Conservation (phyloP, 2,888 invertebrate genomes). For the Isoperla grammatica region DNA sequence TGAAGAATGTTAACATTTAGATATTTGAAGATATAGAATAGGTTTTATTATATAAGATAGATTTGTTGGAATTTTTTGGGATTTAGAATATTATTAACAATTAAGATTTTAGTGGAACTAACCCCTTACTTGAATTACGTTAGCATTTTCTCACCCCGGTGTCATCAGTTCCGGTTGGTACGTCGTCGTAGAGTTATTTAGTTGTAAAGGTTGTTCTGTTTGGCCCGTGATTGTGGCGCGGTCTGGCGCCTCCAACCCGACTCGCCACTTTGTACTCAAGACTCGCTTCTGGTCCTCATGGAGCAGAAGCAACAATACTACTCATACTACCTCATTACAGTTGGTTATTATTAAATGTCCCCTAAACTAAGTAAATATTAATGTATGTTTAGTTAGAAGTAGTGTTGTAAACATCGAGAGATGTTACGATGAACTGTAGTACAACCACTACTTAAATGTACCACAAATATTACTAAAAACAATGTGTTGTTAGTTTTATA, state of each 20-base stretch:
- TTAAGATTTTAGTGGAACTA: too few relatives aligned
- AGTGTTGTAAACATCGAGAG: conserved; percentile 21
- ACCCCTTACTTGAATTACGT: too few relatives aligned
- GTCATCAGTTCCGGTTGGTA: too few relatives aligned
- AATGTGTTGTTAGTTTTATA: conserved; percentile 27
- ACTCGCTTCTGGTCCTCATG: conserved; percentile 23
- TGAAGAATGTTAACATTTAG: conserved; percentile 19
- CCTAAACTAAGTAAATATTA: conserved; percentile 27
- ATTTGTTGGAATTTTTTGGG: conserved; percentile 22
- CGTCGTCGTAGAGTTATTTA: conserved; percentile 22
- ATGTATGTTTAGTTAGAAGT: conserved; percentile 20
- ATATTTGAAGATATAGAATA: conserved; percentile 18
- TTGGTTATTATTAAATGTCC: conserved; percentile 26
- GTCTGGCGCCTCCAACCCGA: conserved; percentile 16
- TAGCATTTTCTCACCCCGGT: too few relatives aligned
- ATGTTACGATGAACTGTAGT: conserved; percentile 23
- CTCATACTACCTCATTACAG: conserved; percentile 31
- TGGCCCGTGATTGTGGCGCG: conserved; percentile 19
- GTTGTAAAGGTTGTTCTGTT: conserved; percentile 23
- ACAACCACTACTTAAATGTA: conserved; percentile 30
- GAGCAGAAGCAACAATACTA: conserved; percentile 29
- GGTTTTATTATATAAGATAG: conserved; percentile 23
- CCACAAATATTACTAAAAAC: conserved; percentile 23
- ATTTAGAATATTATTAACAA: too few relatives aligned
- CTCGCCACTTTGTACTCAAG: conserved; percentile 24